These are phyloP conservation scores for Charanyca ferruginea DNA, from an alignment of 2,888 invertebrate genomes.

Conservation along the genomic window DNA sequence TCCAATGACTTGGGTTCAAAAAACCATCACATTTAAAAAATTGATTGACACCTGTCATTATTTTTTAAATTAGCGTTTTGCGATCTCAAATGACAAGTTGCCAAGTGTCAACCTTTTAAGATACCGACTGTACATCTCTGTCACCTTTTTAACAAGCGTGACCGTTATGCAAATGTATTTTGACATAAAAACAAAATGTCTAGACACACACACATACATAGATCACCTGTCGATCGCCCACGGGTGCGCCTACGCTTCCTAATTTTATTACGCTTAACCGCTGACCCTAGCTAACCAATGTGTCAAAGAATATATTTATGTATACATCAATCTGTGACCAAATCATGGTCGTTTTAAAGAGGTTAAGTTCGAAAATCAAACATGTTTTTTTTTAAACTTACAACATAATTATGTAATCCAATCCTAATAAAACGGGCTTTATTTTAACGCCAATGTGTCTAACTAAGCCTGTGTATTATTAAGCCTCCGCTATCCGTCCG, in stretches of 20 bases:
- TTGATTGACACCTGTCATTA: no score
- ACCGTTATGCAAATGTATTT: constrained; percentile 32
- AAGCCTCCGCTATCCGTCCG: no score
- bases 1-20: no score
- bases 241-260: constrained; percentile 53
- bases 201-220: constrained; percentile 36
- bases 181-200: constrained; percentile 32
- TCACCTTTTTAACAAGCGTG: constrained; percentile 2
- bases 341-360: not conserved
- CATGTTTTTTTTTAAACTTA: no score
- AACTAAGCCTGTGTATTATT: no score
- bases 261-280: constrained; percentile 49
- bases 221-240: constrained; percentile 41
- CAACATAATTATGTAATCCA: no score
- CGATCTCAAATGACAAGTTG: not conserved
- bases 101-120: not conserved
- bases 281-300: constrained; percentile 43
- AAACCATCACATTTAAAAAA: no score
- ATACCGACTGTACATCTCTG: not conserved
- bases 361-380: no score
- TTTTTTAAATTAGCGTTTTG: no score
- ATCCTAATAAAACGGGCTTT: no score
- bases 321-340: constrained; percentile 9
- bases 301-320: constrained; percentile 34
- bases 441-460: no score